Evolutionary conservation across 1,140 invertebrate species (phyloP).

Genomic region (Bilobella aurantiaca): DNA sequence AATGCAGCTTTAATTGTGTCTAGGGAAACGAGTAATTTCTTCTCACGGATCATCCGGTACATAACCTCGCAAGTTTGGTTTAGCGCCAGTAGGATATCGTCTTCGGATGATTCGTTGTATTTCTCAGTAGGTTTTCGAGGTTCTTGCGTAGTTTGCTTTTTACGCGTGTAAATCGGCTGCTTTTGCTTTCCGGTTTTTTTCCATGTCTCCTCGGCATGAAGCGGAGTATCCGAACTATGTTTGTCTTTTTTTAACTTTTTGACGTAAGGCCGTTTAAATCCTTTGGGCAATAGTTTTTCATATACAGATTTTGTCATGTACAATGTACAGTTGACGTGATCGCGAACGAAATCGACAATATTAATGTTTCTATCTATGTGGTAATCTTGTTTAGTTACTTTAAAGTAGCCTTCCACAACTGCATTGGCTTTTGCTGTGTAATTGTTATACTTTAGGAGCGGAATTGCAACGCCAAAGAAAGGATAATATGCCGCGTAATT

Average conservation of each 20-base stretch:
- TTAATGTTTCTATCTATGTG: background rate
- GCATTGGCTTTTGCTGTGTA: background rate
- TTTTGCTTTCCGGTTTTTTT: background rate
- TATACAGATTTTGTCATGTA: background rate
- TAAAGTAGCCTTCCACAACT: background rate
- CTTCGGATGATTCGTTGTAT: background rate
- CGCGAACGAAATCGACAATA: background rate
- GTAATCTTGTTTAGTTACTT: background rate
- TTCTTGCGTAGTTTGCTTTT: background rate
- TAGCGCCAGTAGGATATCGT: too few species aligned
- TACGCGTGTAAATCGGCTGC: background rate
- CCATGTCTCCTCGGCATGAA: background rate
- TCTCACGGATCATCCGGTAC: background rate
- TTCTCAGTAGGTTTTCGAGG: too few species aligned
- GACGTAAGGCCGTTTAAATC: background rate
- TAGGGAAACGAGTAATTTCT: background rate
- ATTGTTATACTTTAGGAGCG: background rate
- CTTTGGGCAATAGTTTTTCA: background rate
- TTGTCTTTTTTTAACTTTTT: background rate
- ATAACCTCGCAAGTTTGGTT: too few species aligned
- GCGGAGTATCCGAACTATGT: background rate
- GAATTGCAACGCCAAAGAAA: background rate
- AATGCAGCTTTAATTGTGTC: background rate
- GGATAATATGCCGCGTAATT: background rate
- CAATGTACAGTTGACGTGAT: background rate